Conservation (phyloP, 1,140 invertebrate genomes). For the Formica exsecta region DNA sequence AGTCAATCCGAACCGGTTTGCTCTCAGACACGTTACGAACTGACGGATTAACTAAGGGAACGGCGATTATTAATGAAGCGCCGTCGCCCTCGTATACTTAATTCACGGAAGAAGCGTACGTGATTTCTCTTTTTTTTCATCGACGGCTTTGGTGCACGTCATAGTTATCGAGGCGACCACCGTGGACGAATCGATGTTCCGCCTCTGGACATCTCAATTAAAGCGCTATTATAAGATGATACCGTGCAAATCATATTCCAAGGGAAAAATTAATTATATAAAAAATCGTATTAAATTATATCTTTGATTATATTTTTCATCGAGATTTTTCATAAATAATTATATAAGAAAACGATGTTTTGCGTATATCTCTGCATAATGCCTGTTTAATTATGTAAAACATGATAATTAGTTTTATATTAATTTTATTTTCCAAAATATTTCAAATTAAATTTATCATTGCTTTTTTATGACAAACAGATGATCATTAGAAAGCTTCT, state of each 20-base stretch:
- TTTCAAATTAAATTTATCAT: not conserved
- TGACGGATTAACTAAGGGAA: slow-evolving; percentile 62
- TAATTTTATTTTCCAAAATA: not conserved
- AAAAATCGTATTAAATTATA: not conserved
- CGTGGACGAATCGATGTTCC: slow-evolving; percentile 28
- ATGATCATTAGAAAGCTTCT: too few relatives aligned
- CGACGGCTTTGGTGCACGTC: not conserved
- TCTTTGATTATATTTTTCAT: not conserved
- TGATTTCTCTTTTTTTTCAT: slow-evolving; percentile 18
- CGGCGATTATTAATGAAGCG: slow-evolving; percentile 66
- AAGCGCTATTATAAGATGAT: slow-evolving; percentile 7
- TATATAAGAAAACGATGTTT: too few relatives aligned
- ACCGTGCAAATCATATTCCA: slow-evolving; percentile 2
- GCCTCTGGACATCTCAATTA: slow-evolving; percentile 48
- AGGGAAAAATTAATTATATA: not conserved
- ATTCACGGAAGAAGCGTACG: slow-evolving; percentile 45
- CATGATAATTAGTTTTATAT: not conserved
- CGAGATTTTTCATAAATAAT: not conserved
- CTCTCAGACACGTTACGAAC: slow-evolving; percentile 18
- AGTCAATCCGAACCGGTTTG: slow-evolving; percentile 60
- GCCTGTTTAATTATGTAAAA: not conserved
- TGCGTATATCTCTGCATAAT: not conserved
- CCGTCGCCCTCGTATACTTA: slow-evolving; percentile 51
- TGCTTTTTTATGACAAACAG: not conserved
- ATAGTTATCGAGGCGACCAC: slow-evolving; percentile 25